Conservation (phyloP, 2,888 invertebrate species). For the Oscheius sp. region DNA sequence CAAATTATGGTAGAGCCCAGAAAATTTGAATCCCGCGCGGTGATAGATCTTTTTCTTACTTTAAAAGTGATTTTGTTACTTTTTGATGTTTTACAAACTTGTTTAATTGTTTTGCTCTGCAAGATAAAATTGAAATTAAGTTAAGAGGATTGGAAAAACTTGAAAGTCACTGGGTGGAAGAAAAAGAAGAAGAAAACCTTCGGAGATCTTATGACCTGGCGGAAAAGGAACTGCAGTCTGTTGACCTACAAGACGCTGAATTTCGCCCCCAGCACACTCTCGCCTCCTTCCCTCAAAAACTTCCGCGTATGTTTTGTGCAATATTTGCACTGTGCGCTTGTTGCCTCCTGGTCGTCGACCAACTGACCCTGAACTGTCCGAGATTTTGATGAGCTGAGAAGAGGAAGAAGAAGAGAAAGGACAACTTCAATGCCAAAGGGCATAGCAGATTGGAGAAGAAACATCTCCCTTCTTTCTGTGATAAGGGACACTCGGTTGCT, state of each 20-base stretch:
- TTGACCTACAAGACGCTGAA: background rate
- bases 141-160: too few relatives aligned
- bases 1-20: too few relatives aligned
- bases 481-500: slow-evolving; percentile 4
- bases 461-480: background rate
- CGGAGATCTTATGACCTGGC: too few relatives aligned
- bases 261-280: background rate
- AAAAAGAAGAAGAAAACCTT: background rate
- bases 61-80: too few relatives aligned
- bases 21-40: too few relatives aligned
- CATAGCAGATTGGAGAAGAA: background rate
- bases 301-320: slow-evolving; percentile 29
- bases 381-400: background rate
- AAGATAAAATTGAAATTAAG: too few relatives aligned
- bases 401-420: background rate
- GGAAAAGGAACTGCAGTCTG: too few relatives aligned
- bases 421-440: background rate
- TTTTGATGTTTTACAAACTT: too few relatives aligned
- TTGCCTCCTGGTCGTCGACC: slow-evolving; percentile 8
- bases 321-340: slow-evolving; percentile 19
- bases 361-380: slow-evolving; percentile 19
- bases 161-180: background rate
- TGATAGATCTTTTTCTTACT: too few relatives aligned
- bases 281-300: background rate
- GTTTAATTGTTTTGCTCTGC: too few relatives aligned